These are phyloP conservation scores for Budorcas taxicolor DNA, from an alignment of 2,113 vertebrate species.

Conservation along the genomic window DNA sequence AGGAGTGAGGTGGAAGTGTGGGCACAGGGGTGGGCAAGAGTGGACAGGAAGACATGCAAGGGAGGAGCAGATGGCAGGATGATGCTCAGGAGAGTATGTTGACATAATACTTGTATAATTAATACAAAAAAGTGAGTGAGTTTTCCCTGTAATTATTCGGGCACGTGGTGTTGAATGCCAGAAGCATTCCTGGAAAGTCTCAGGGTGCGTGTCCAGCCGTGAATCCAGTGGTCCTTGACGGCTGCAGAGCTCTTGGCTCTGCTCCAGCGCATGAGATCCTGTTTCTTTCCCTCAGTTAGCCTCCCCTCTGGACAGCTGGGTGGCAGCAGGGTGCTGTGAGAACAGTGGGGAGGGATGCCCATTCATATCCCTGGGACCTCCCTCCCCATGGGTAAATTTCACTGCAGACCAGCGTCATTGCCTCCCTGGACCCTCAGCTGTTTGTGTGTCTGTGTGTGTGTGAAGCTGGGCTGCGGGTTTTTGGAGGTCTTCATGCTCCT, in stretches of 20 bases:
- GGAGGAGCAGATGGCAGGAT: background rate
- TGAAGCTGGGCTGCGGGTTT: background rate
- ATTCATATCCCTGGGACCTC: background rate
- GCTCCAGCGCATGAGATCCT: background rate
- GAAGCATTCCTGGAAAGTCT: background rate
- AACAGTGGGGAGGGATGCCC: too few relatives aligned
- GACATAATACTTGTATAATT: background rate
- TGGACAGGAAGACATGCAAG: background rate
- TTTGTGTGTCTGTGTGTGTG: background rate
- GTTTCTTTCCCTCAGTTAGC: background rate
- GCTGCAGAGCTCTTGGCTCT: background rate
- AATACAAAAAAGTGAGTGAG: background rate
- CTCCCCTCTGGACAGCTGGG: background rate
- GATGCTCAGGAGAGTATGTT: background rate
- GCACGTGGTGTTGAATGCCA: too few relatives aligned
- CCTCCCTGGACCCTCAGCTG: background rate
- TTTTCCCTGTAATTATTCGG: background rate
- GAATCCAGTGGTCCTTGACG: background rate
- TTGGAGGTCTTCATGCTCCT: background rate
- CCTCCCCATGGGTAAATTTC: background rate
- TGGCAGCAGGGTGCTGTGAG: background rate
- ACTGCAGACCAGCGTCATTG: background rate
- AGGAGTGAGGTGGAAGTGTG: rapidly evolving
- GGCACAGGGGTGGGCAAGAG: background rate
- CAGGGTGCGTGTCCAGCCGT: background rate